phyloP scores from a whole-genome alignment of 1,140 invertebrate species.

The Achroia grisella region DNA sequence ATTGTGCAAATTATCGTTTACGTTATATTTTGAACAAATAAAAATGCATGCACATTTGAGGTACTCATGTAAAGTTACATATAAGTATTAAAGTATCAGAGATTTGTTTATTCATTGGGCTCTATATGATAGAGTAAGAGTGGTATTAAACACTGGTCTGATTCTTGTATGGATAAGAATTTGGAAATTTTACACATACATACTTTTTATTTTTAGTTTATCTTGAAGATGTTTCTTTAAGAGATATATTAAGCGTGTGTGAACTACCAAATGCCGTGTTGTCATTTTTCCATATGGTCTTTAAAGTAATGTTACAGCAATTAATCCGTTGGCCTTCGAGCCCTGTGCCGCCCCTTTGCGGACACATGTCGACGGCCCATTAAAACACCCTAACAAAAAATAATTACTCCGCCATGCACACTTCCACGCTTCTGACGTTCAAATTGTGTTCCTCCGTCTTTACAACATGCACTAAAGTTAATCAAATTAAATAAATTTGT shows the following conservation, averaged over 20 bases:
- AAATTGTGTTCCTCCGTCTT: slow-evolving; percentile 31
- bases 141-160: too few species aligned
- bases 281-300: slow-evolving; percentile 28
- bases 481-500: slow-evolving; percentile 22
- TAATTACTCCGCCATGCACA: slow-evolving; percentile 59
- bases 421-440: slow-evolving; percentile 34
- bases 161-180: too few species aligned
- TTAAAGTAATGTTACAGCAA: slow-evolving; percentile 14
- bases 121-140: too few species aligned
- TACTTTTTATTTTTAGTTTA: slow-evolving; percentile 1
- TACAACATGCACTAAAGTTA: slow-evolving; percentile 9
- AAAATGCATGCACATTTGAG: too few species aligned
- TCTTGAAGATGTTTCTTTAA: slow-evolving; percentile 1
- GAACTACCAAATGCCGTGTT: not conserved
- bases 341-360: slow-evolving; percentile 11
- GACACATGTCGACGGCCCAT: slow-evolving; percentile 52
- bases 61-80: too few species aligned
- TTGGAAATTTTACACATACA: too few species aligned
- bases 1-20: too few species aligned
- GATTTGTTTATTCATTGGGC: too few species aligned
- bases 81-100: too few species aligned
- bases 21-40: too few species aligned
- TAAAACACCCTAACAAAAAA: slow-evolving; percentile 54
- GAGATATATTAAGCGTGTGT: too few species aligned
- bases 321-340: slow-evolving; percentile 13